Evolutionary conservation across 2,888 invertebrate species (phyloP).

Genomic region (Invenusta paracnida): DNA sequence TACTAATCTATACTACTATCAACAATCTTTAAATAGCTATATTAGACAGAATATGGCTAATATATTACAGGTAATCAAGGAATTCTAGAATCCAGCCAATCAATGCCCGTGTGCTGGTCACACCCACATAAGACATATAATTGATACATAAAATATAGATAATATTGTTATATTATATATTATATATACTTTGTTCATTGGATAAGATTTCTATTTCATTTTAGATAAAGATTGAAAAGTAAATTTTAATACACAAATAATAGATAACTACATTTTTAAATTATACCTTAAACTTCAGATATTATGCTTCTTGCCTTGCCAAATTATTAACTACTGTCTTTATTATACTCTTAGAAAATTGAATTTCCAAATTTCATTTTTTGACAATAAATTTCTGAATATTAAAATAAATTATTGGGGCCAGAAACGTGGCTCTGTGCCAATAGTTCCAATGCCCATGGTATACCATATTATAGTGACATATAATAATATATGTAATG

Average conservation of each 20-base stretch:
- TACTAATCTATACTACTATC: no score
- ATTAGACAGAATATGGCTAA: not conserved
- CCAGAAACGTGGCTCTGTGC: not conserved
- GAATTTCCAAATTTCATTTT: not conserved
- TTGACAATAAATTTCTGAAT: not conserved
- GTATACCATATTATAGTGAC: no score
- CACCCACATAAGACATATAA: no score
- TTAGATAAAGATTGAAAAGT: not conserved
- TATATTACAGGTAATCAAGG: not conserved
- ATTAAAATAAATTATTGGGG: not conserved
- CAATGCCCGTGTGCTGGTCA: no score
- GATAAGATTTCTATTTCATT: not conserved
- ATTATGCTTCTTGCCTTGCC: not conserved
- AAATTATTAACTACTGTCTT: not conserved
- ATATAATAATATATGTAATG: no score
- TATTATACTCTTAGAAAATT: not conserved
- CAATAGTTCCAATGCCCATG: not conserved
- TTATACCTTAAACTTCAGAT: not conserved
- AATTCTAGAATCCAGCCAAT: not conserved
- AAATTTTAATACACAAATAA: not conserved
- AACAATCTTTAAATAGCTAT: no score
- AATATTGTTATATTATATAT: no score
- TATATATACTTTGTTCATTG: no score
- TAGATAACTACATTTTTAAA: not conserved
- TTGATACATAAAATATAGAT: no score